phyloP scores from a whole-genome alignment of 2,797 vertebrate species.

The Notamacropus eugenii region DNA sequence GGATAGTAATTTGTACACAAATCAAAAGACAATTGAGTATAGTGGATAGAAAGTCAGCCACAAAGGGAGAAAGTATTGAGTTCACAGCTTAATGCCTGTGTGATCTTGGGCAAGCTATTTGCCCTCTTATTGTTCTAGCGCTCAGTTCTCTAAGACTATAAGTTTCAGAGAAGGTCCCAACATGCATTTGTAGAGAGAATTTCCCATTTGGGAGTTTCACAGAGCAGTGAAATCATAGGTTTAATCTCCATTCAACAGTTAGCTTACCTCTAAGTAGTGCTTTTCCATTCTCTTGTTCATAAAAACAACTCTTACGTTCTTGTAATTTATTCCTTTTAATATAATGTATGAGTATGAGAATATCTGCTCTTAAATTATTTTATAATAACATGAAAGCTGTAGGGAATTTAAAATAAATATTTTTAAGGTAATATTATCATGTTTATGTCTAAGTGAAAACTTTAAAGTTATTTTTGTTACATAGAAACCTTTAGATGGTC shows the following conservation, averaged over 20 bases:
- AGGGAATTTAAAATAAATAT: slow-evolving; percentile 28
- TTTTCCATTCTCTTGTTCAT: slow-evolving; percentile 18
- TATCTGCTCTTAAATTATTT: background rate
- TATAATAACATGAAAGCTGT: background rate
- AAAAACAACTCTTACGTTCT: background rate
- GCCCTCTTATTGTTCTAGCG: background rate
- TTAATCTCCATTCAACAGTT: background rate
- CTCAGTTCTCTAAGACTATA: background rate
- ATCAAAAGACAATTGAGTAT: background rate
- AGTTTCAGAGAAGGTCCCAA: background rate
- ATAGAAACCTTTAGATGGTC: background rate
- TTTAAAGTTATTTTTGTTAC: background rate
- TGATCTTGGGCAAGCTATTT: background rate
- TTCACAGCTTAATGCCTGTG: background rate
- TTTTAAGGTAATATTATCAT: background rate
- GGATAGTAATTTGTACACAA: background rate
- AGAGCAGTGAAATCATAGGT: background rate
- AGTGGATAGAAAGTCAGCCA: background rate
- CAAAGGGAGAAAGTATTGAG: background rate
- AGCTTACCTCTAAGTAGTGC: background rate
- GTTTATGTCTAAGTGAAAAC: background rate
- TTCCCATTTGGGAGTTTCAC: background rate
- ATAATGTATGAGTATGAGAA: background rate
- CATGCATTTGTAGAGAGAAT: background rate
- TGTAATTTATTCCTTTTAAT: slow-evolving; percentile 24